Percentiles rank a stretch among this genome's conserved stretches.
Conservation (phyloP, 2,113 vertebrate genomes). For the Heterochromis multidens region DNA sequence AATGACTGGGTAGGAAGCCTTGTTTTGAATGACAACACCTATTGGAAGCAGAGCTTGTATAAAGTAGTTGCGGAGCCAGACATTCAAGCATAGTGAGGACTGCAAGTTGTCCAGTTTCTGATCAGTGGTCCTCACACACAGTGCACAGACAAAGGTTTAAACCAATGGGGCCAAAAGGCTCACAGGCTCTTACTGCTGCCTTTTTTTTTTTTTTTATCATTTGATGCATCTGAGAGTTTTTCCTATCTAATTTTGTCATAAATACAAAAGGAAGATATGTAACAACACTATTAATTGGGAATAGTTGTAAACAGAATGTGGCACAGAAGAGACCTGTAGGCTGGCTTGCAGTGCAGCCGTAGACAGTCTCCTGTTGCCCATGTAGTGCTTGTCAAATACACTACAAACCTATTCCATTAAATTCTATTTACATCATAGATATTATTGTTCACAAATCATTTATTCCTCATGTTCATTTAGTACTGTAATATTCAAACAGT, state of each 20-base stretch:
- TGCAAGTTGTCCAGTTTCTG: neutral
- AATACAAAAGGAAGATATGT: slow-evolving; percentile 85
- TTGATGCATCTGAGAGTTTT: slow-evolving; percentile 52
- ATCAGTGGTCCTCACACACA: slow-evolving; percentile 48
- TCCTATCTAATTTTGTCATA: slow-evolving; percentile 69
- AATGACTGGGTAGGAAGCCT: slow-evolving; percentile 93
- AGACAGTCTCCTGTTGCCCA: slow-evolving; percentile 37
- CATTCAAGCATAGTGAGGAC: slow-evolving; percentile 42
- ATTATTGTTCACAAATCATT: slow-evolving; percentile 63
- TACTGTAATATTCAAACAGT: slow-evolving; percentile 66
- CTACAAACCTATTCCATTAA: slow-evolving; percentile 29
- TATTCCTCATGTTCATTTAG: slow-evolving; percentile 49
- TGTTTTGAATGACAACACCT: slow-evolving; percentile 87
- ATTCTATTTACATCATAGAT: slow-evolving; percentile 67
- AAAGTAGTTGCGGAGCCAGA: slow-evolving; percentile 83
- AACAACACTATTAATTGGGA: slow-evolving; percentile 88
- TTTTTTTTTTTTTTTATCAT: slow-evolving; percentile 4
- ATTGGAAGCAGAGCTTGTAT: slow-evolving; percentile 92
- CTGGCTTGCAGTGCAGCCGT: slow-evolving; percentile 22
- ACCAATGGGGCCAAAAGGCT: neutral
- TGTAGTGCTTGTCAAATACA: slow-evolving; percentile 54
- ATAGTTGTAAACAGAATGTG: slow-evolving; percentile 94
- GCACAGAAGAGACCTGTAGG: slow-evolving; percentile 38
- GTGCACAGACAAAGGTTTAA: slow-evolving; percentile 72
- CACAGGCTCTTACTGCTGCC: slow-evolving; percentile 46